Evolutionary conservation across 2,113 vertebrate species (phyloP).

Genomic region (Mionectes macconnelli): DNA sequence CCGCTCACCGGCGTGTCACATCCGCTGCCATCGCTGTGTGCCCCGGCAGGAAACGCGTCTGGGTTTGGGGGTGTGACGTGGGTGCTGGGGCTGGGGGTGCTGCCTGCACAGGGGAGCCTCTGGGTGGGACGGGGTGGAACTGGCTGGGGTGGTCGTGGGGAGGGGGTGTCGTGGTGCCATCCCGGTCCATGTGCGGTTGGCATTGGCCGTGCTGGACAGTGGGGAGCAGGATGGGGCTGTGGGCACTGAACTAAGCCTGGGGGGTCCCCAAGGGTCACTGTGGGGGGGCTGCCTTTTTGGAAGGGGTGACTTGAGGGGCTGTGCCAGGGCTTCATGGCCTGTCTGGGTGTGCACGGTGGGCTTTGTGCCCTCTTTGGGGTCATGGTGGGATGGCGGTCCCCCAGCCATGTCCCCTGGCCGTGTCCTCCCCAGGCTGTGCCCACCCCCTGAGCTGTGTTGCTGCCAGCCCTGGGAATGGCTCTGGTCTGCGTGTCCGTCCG

Average conservation of each 20-base stretch:
- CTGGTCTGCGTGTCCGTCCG: background rate
- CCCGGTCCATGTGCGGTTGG: background rate
- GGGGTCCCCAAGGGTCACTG: background rate
- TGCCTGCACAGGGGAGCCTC: background rate
- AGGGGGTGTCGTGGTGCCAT: accelerated
- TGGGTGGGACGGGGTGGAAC: background rate
- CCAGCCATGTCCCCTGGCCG: background rate
- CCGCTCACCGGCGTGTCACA: background rate
- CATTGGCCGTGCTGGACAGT: background rate
- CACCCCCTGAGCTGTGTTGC: background rate
- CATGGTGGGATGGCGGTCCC: background rate
- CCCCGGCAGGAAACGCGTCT: constrained; percentile 7
- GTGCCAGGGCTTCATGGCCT: background rate
- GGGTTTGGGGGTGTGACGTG: background rate
- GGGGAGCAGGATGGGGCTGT: background rate
- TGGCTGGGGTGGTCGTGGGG: background rate
- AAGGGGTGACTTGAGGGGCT: background rate
- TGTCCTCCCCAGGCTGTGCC: background rate
- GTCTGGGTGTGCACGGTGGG: background rate
- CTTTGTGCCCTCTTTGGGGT: background rate
- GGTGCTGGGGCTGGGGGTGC: background rate
- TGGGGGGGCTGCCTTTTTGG: background rate
- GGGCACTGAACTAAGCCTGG: background rate
- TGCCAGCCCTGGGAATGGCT: background rate
- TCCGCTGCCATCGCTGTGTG: constrained; percentile 2